Evolutionary conservation across 2,113 vertebrate genomes (phyloP).

Genomic region (Callocephalon fimbriatum): DNA sequence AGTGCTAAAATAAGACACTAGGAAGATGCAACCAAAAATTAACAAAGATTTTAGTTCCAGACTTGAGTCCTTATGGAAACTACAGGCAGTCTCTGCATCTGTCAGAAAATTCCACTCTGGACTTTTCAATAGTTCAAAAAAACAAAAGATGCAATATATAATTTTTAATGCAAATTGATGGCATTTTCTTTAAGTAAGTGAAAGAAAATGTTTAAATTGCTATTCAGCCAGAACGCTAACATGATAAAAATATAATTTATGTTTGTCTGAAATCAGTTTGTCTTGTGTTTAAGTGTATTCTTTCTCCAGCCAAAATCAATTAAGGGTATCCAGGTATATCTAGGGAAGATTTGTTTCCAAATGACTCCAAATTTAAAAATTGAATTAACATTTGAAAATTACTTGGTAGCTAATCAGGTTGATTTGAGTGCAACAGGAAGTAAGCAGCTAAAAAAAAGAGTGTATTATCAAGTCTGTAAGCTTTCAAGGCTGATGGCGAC

Average conservation of each 20-base stretch:
- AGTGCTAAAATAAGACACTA: neutral
- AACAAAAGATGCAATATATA: slow-evolving; percentile 16
- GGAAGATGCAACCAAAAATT: neutral
- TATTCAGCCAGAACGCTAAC: slow-evolving; percentile 14
- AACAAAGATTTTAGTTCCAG: neutral
- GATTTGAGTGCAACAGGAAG: neutral
- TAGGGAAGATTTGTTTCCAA: neutral
- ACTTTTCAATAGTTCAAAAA: slow-evolving; percentile 7
- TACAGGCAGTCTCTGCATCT: neutral
- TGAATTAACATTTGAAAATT: slow-evolving; percentile 10
- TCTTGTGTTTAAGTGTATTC: slow-evolving; percentile 3
- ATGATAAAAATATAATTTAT: slow-evolving; percentile 39
- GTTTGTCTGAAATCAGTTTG: slow-evolving; percentile 51
- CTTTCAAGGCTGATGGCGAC: neutral
- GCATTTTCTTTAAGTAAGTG: neutral
- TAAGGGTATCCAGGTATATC: neutral
- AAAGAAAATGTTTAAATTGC: neutral
- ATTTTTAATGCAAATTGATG: slow-evolving; percentile 41
- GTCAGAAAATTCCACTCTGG: neutral
- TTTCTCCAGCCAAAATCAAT: slow-evolving; percentile 48
- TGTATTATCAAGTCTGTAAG: neutral
- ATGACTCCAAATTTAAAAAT: slow-evolving; percentile 36
- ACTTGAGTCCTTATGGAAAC: neutral
- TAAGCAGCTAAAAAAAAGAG: neutral
- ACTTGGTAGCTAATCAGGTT: neutral